Percentiles rank a stretch among this genome's conserved stretches.
Conservation (phyloP, 2,797 vertebrate genomes). For the Alectoris magna region DNA sequence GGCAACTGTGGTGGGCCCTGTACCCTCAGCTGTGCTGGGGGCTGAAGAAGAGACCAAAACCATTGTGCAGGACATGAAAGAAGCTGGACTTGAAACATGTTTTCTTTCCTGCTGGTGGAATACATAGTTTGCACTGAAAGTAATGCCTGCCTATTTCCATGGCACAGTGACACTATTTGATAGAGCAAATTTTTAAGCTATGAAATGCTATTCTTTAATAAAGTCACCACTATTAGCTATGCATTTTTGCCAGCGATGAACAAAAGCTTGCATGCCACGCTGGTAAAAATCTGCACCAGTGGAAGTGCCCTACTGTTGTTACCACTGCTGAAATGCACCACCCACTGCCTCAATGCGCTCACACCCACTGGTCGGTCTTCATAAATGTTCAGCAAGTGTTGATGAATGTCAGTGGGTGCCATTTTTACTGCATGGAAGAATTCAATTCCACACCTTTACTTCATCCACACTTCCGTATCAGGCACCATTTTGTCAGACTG, state of each 20-base stretch:
- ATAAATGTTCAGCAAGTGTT: neutral
- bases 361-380: neutral
- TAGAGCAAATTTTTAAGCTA: neutral
- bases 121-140: neutral
- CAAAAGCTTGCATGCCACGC: neutral
- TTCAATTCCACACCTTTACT: neutral
- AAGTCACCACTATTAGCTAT: neutral
- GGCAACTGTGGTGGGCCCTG: neutral
- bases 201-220: neutral
- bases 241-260: neutral
- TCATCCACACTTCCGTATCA: neutral
- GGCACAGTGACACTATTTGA: neutral
- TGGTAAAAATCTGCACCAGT: neutral
- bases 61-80: neutral
- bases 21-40: neutral
- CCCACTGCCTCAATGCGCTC: too few species aligned
- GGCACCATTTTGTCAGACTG: neutral
- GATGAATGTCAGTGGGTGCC: neutral
- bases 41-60: neutral
- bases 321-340: neutral
- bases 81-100: neutral
- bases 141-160: neutral
- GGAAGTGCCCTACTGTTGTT: neutral
- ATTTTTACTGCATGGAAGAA: neutral
- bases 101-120: slow-evolving; percentile 5